Evolutionary conservation across 2,113 vertebrate genomes (phyloP).

Genomic region (Sitta europaea): DNA sequence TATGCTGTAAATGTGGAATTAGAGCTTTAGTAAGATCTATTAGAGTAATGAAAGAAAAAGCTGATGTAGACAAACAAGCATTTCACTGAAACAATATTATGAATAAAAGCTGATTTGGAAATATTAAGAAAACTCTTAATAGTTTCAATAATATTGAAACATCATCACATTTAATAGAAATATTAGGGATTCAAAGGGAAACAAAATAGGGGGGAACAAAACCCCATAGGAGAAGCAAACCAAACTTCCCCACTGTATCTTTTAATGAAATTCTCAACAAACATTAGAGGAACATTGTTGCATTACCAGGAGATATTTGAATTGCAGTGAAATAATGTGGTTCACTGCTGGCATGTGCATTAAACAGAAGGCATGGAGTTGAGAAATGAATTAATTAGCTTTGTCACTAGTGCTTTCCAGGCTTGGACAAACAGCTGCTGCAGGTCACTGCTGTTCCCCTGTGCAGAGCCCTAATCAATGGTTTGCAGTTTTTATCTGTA

Average conservation of each 20-base stretch:
- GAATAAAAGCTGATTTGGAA: not conserved
- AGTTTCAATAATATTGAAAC: not conserved
- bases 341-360: not conserved
- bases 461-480: not conserved
- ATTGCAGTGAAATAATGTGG: not conserved
- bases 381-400: not conserved
- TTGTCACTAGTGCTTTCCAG: not conserved
- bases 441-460: not conserved
- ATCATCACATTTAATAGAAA: not conserved
- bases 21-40: not conserved
- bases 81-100: not conserved
- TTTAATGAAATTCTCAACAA: not conserved
- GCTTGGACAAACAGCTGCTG: conserved; percentile 17
- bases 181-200: not conserved
- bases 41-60: not conserved
- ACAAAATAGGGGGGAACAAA: not conserved
- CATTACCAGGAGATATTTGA: not conserved
- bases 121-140: not conserved
- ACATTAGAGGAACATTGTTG: not conserved
- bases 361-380: not conserved
- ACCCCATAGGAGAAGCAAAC: not conserved
- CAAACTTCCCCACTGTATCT: not conserved
- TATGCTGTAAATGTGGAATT: not conserved
- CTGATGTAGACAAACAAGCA: not conserved
- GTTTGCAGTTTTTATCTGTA: not conserved